A percentile compares a stretch with the other conserved stretches of the same genome.
These are phyloP conservation scores for Parazoanthus atlanticus DNA, from an alignment of 92 coral and sea anemone species.

Conservation along the genomic window DNA sequence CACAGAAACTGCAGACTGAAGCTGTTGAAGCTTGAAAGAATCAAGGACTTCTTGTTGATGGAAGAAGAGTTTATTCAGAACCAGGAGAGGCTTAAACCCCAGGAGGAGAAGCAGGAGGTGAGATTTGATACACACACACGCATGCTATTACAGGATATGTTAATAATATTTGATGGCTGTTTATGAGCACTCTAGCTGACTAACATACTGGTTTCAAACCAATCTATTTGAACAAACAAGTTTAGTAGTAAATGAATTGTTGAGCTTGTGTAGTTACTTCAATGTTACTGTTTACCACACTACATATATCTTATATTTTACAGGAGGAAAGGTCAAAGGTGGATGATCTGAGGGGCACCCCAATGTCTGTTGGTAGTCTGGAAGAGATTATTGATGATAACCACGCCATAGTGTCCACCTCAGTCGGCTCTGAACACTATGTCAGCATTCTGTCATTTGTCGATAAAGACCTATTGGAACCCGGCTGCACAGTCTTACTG, in stretches of 20 bases:
- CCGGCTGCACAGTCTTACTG: constrained; percentile 94
- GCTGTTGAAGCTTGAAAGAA: constrained; percentile 94
- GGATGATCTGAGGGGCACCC: constrained; percentile 97
- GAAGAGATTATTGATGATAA: constrained; percentile 99
- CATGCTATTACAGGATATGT: too few species aligned
- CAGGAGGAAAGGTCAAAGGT: constrained; percentile 99
- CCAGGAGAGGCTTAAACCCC: constrained; percentile 97
- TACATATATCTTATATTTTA: neutral
- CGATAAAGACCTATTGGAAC: constrained; percentile 94
- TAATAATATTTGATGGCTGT: too few species aligned
- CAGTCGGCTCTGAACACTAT: constrained; percentile 99
- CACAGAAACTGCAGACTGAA: constrained; percentile 98
- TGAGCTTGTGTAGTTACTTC: too few species aligned
- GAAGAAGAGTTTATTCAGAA: constrained; percentile 99
- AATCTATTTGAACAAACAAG: too few species aligned
- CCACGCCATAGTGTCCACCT: constrained; percentile 98
- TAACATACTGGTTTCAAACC: too few species aligned
- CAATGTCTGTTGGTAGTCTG: constrained; percentile 98
- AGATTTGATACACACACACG: too few species aligned
- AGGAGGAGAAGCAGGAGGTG: constrained; percentile 98
- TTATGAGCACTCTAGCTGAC: too few species aligned
- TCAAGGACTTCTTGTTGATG: constrained; percentile 90
- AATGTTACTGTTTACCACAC: too few species aligned
- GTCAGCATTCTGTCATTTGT: constrained; percentile 99
- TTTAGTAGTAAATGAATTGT: too few species aligned